phyloP scores from a whole-genome alignment of 2,797 vertebrate species.

The Holocentrus rufus region DNA sequence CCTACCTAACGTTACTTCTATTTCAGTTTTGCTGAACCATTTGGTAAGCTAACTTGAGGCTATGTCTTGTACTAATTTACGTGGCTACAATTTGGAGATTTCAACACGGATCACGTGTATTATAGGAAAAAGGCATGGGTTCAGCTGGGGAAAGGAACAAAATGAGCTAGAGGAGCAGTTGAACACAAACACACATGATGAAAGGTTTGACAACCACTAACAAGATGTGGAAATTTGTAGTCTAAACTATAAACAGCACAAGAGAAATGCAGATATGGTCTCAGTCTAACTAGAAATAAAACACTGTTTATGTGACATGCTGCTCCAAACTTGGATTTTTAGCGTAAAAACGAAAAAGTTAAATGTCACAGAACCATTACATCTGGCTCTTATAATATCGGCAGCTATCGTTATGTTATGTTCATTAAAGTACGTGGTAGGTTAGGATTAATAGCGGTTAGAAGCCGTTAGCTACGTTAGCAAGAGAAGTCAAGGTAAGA shows the following conservation, averaged over 20 bases:
- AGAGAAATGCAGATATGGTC: neutral
- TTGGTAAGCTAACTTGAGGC: constrained; percentile 2
- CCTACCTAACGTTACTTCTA: neutral
- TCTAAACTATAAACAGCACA: neutral
- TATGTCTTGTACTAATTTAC: neutral
- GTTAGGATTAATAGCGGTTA: neutral
- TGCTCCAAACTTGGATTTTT: neutral
- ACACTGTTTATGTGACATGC: constrained; percentile 1
- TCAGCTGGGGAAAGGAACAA: constrained; percentile 13
- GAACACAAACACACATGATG: constrained; percentile 15
- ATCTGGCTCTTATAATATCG: neutral
- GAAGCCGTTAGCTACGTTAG: neutral
- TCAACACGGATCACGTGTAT: constrained; percentile 47
- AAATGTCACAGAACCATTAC: too few relatives aligned
- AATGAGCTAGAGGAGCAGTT: constrained; percentile 33
- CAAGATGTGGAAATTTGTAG: neutral
- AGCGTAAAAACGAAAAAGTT: constrained; percentile 11
- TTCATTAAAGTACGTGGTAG: neutral
- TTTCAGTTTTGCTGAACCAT: neutral
- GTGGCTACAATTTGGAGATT: constrained; percentile 32
- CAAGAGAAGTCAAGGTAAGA: constrained; percentile 16
- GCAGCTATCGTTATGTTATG: neutral
- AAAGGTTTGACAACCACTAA: constrained; percentile 26
- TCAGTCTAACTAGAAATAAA: neutral
- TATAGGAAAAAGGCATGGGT: constrained; percentile 18